Evolutionary conservation across 2,888 invertebrate genomes (phyloP), one percentile per base, ranked within the genome.

Genomic region (Pardosa pseudoannulata): DNA sequence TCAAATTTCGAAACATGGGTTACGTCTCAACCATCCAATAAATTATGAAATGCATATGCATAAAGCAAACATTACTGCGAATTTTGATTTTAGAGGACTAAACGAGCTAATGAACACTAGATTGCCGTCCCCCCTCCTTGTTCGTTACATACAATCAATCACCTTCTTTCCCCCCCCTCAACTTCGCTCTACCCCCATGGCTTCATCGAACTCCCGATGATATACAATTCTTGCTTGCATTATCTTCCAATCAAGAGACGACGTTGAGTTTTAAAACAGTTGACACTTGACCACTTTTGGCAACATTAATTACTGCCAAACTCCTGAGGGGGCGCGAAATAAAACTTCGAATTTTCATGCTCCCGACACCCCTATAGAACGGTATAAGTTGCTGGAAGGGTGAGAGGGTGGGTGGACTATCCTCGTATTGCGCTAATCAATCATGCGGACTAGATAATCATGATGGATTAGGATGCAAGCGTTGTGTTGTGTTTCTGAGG

Each of bases 371-470:
- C 11, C 56, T 23, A 11, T 56, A 56, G 56, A 56, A 23, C 23
- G n/a, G 56, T 56, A 56, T 23, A 46, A 46, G 56, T 56, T 6
- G n/a, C 56, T 19, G 56, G 56, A 23, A 56, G 56, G 23, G 56
- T 56, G 56, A 3, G 56, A 3, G 11, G 56, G 56, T 5, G 56
- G 23, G 56, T 56, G 23, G 11, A 23, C 79, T 80, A 70, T 87
- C 85, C 70, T 85, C 85, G 79, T 85, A 74, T 85, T 79, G 86
- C 86, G 50, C 80, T 87, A 87, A 87, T 87, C 86, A 87, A 87
- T 87, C 86, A 87, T 80, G 79, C 75, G 78, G 79, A 87, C 73
- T 50, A 87, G 86, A 87, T 87, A 87, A 87, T 87, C 79, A 80
- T 87, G 86, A 87, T 87, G 86, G 86, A 87, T 87, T 87, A 87